Conservation (phyloP, 2,797 vertebrate genomes). For the Euthynnus affinis region DNA sequence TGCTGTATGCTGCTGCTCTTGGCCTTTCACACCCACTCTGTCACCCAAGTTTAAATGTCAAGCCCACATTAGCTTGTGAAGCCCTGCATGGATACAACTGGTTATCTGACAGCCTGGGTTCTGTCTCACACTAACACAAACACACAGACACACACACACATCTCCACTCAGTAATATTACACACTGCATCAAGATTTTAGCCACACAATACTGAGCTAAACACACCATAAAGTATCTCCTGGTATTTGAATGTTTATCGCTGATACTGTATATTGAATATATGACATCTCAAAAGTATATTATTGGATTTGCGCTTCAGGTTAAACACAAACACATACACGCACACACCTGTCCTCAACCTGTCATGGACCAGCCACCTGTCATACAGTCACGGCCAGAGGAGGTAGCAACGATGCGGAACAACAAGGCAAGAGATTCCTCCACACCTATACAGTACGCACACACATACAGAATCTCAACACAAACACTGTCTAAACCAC, state of each 20-base stretch:
- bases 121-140: slow-evolving; percentile 17
- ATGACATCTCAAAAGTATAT: not conserved
- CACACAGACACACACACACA: slow-evolving; percentile 5
- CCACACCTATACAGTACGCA: slow-evolving; percentile 27
- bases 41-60: slow-evolving; percentile 84
- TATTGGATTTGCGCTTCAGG: slow-evolving; percentile 11
- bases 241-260: not conserved
- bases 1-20: slow-evolving; percentile 65
- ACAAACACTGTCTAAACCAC: slow-evolving; percentile 39
- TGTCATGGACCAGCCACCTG: slow-evolving; percentile 69
- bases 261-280: slow-evolving; percentile 18
- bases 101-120: slow-evolving; percentile 48
- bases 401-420: slow-evolving; percentile 63
- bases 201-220: slow-evolving; percentile 25
- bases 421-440: slow-evolving; percentile 52
- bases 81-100: slow-evolving; percentile 59
- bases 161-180: not conserved
- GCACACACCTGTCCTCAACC: slow-evolving; percentile 43
- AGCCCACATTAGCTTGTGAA: slow-evolving; percentile 71
- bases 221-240: not conserved
- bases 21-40: slow-evolving; percentile 79
- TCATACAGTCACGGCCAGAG: slow-evolving; percentile 59
- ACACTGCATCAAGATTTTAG: slow-evolving; percentile 17
- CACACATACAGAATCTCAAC: slow-evolving; percentile 28
- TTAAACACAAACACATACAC: slow-evolving; percentile 27